Evolutionary conservation across 2,797 vertebrate species (phyloP).

Genomic region (Gymnopithys bicolor): DNA sequence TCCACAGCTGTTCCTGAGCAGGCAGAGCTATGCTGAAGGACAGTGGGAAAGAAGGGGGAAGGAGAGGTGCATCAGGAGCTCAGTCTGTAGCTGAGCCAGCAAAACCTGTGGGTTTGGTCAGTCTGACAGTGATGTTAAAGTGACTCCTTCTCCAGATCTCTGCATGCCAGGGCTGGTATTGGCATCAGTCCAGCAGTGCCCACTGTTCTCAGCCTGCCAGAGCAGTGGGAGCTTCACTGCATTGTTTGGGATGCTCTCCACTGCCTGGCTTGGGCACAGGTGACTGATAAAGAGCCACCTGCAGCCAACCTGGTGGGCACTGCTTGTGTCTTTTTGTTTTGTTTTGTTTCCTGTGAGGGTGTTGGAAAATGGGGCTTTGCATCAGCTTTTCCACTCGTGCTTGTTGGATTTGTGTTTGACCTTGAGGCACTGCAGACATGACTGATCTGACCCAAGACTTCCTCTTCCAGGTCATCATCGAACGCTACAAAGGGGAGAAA

Average conservation of each 20-base stretch:
- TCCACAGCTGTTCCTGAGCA: neutral
- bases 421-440: neutral
- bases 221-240: neutral
- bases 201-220: neutral
- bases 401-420: neutral
- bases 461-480: conserved; percentile 90
- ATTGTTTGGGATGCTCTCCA: neutral
- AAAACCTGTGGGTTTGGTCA: neutral
- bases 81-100: neutral
- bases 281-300: neutral
- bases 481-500: conserved; percentile 97
- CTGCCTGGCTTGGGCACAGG: neutral
- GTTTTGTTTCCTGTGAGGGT: neutral
- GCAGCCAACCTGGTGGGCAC: neutral
- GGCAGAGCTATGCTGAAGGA: neutral
- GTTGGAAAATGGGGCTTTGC: neutral
- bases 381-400: neutral
- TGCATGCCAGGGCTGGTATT: neutral
- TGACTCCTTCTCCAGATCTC: neutral
- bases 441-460: neutral
- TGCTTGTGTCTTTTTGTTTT: neutral
- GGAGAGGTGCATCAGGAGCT: neutral
- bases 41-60: neutral
- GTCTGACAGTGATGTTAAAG: neutral
- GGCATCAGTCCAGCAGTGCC: neutral